Percentiles rank a stretch among this genome's conserved stretches.
These are phyloP conservation scores for Diadromus collaris DNA, from an alignment of 2,888 invertebrate species.

Conservation along the genomic window DNA sequence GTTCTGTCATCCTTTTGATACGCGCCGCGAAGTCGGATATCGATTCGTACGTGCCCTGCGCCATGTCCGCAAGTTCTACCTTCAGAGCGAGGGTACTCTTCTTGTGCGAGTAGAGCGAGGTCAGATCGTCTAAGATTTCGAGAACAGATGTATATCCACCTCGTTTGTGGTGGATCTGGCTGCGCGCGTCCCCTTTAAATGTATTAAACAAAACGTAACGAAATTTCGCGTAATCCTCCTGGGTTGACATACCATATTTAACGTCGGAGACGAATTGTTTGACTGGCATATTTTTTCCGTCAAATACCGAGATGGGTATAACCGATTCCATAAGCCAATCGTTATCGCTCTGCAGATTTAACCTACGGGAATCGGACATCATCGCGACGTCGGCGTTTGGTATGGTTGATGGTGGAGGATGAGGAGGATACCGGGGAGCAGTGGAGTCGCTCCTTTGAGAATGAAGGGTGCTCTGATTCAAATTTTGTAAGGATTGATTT, in stretches of 20 bases:
- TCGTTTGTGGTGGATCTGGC: conserved; percentile 7
- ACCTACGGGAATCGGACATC: not conserved
- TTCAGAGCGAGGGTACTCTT: no score
- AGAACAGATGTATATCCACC: not conserved
- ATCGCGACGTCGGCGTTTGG: no score
- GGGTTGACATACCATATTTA: conserved; percentile 11
- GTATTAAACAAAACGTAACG: conserved; percentile 1
- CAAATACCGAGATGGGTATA: not conserved
- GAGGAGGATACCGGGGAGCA: no score
- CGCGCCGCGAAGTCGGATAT: conserved; percentile 5
- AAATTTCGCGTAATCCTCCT: not conserved
- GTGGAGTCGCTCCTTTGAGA: no score
- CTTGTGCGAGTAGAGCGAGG: not conserved
- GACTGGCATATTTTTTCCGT: not conserved
- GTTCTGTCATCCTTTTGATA: not conserved
- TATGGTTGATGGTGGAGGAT: no score
- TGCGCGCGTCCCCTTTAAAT: no score
- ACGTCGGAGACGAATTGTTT: not conserved
- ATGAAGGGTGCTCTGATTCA: no score
- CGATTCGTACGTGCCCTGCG: not conserved
- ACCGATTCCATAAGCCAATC: no score
- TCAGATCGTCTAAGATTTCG: not conserved
- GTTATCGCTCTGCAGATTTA: not conserved
- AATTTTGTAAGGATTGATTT: no score
- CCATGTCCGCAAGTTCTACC: not conserved